Evolutionary conservation across 2,797 vertebrate genomes (phyloP), one percentile per base, ranked within the genome.

Genomic region (Amblyraja radiata): DNA sequence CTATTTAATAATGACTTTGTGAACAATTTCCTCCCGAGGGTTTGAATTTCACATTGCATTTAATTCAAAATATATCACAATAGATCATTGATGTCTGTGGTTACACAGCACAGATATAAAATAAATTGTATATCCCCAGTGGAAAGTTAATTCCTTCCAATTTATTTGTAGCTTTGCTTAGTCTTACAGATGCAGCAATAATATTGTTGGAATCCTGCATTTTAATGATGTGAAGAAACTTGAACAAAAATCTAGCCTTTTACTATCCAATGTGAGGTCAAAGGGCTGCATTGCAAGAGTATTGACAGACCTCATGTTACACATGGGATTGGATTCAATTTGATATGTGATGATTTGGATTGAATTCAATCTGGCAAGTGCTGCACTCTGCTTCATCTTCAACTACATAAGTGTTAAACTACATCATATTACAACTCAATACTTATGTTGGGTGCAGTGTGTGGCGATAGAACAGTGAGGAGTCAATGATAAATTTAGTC

Each of bases 281-380:
- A 14, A 39, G 36, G 80, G 36, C 14, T 39, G 36, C 16, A 23
- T 54, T 54, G 14, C 7, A 21, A 54, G 79, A 10, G 36, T 54
- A 39, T 54, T 54, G 46, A 25, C 23, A 81, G 39, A 54, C 8
- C 39, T 54, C 23, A 21, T 21, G 14, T 81, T 81, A 81, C 79
- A 81, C 79, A 39, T 21, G 79, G 39, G 21, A 54, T 81, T 81
- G 79, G 21, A 80, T 81, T 81, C 39, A 81, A 81, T 81, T 81
- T 81, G 79, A 81, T 46, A 54, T 81, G 18, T 54, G 79, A 25
- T 54, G 79, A 81, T 81, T 81, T 81, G 21, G 18, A 81, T 54
- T 81, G 79, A 81, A 81, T 81, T 81, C 39, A 54, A 54, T 54
- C 39, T 81, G 39, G 21, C 79, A 81, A 54, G 21, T 81, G 79